Conservation (phyloP, 2,113 vertebrate species). For the Scomber japonicus region DNA sequence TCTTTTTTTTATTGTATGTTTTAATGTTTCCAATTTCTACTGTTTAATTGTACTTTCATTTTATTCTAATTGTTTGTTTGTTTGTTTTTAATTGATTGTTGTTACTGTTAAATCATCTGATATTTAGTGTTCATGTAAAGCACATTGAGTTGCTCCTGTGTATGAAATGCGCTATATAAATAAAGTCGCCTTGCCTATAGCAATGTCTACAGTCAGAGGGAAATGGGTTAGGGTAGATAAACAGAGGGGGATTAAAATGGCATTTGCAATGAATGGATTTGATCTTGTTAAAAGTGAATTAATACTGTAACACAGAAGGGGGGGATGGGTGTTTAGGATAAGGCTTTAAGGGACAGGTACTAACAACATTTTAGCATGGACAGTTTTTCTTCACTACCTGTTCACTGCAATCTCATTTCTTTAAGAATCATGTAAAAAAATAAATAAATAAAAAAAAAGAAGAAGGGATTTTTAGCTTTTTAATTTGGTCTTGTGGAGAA, state of each 20-base stretch:
- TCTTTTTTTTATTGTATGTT: too few relatives aligned
- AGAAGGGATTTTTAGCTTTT: background rate
- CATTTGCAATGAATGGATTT: background rate
- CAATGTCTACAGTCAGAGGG: background rate
- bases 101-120: too few relatives aligned
- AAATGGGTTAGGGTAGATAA: background rate
- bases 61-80: too few relatives aligned
- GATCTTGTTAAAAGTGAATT: background rate
- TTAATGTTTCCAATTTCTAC: too few relatives aligned
- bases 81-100: too few relatives aligned
- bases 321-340: background rate
- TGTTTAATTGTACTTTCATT: too few relatives aligned
- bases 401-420: background rate
- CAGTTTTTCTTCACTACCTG: background rate
- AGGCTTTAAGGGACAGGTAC: background rate
- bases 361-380: background rate
- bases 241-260: background rate
- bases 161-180: too few relatives aligned
- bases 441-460: too few relatives aligned
- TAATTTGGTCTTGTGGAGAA: background rate
- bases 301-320: background rate
- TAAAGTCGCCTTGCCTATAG: too few relatives aligned
- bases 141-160: too few relatives aligned
- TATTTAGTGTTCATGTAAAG: too few relatives aligned
- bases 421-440: background rate